Conservation (phyloP, 1,140 invertebrate genomes). For the Drosophila pseudoobscura region DNA sequence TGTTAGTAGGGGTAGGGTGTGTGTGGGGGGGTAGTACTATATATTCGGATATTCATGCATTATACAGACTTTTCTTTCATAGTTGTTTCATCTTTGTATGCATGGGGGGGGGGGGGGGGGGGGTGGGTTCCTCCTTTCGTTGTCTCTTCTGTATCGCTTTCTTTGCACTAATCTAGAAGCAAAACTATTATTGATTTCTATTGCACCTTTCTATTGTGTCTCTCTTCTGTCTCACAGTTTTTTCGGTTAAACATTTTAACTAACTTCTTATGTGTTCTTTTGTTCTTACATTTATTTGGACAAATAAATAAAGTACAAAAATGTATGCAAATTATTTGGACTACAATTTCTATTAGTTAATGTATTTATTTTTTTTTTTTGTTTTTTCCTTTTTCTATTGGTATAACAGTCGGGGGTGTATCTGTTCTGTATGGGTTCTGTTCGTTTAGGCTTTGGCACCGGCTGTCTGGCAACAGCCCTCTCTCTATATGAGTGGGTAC, state of each 20-base stretch:
- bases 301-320: conserved; percentile 23
- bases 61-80: conserved; percentile 36
- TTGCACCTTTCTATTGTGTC: conserved; percentile 34
- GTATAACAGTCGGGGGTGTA: conserved; percentile 30
- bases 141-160: conserved; percentile 26
- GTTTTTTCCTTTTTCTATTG: conserved; percentile 37
- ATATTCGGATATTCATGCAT: conserved; percentile 11
- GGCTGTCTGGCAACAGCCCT: conserved; percentile 16
- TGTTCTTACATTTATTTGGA: not conserved
- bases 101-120: conserved; percentile 2
- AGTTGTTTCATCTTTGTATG: conserved; percentile 25
- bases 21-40: not conserved
- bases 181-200: conserved; percentile 51
- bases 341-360: conserved; percentile 24
- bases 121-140: conserved; percentile 30
- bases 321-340: conserved; percentile 50
- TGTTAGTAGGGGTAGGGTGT: not conserved
- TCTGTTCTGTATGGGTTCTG: conserved; percentile 19
- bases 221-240: conserved; percentile 43
- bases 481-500: conserved; percentile 18
- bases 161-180: conserved; percentile 56
- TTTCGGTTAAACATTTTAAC: conserved; percentile 46
- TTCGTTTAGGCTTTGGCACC: conserved; percentile 39
- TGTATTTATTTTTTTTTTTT: conserved; percentile 10
- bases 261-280: conserved; percentile 34